Base-by-base conservation (phyloP, 1,140 invertebrate genomes). In the Caerostris extrusa region DNA sequence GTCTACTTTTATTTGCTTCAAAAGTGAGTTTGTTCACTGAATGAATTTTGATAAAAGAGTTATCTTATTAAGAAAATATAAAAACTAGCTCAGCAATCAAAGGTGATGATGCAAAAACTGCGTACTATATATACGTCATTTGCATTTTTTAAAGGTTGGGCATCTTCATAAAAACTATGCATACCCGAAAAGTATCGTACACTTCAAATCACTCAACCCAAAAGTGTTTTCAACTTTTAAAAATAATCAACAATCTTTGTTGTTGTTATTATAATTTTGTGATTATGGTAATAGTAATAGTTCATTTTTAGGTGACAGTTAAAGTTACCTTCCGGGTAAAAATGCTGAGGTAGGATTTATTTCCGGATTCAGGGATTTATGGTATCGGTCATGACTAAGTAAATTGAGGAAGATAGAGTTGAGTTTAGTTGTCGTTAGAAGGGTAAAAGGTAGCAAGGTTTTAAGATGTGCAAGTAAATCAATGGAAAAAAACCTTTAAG, bases 301-400 rank as follows among this genome's bases (percentile, higher is more conserved):
- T 90, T 67, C 86, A 82, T 82, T 88, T 61, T 67, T 57, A 53
- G 67, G 53, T 71, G 88, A 56, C 60, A 85, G 14, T 85, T 71
- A 6, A n/a, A 55, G 67, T 90, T 67, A 90, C 88, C 55, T 34
- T 56, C 64, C 71, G 61, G 57, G 88, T 57, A 17, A 12, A 67
- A 90, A 90, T 90, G 71, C 55, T 56, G 50, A 90, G 64, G 53
- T 14, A 34, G 88, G 55, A 90, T 90, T 90, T 90, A 77, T 90
- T 90, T 90, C 88, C 88, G 88, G 88, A 71, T 88, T 60, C 4
- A 34, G 86, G 34, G n/a, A 90, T 90, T 90, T 90, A 90, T 90
- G 14, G 69, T n/a, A 90, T 19, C 61, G 53, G 88, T 90, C 64
- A 90, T 71, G 88, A 50, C 88, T 77, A 77, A 71, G 88, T 90